A percentile compares a stretch with the other conserved stretches of the same genome.
phyloP scores from a whole-genome alignment of 2,888 invertebrate species.

The Caenorhabditis sinica region DNA sequence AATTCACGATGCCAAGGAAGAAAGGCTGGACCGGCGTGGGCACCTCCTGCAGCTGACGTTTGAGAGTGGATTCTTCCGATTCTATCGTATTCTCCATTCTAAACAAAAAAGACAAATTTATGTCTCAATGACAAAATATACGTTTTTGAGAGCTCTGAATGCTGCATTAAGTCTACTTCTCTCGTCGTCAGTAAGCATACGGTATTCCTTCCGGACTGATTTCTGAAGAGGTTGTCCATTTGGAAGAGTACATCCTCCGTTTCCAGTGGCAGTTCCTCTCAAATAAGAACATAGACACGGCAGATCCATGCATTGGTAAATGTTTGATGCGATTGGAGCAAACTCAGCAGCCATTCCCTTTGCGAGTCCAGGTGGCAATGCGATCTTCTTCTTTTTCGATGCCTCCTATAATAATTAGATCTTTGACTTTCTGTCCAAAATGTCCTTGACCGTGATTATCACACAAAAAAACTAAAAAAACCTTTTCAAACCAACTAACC shows the following conservation, averaged over 20 bases:
- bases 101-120: conserved; percentile 3
- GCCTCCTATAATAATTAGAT: conserved; percentile 55
- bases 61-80: conserved; percentile 77
- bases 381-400: conserved; percentile 74
- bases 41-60: conserved; percentile 77
- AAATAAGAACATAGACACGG: conserved; percentile 81
- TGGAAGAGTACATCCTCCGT: conserved; percentile 68
- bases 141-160: conserved; percentile 67
- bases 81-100: conserved; percentile 72
- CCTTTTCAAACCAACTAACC: conserved; percentile 65
- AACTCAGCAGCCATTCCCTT: conserved; percentile 77
- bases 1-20: conserved; percentile 82
- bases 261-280: conserved; percentile 65
- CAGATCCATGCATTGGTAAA: conserved; percentile 82
- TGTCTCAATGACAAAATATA: not conserved
- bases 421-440: conserved; percentile 37
- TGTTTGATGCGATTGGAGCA: conserved; percentile 78
- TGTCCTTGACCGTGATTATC: conserved; percentile 40
- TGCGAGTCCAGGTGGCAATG: conserved; percentile 77
- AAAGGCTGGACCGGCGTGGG: conserved; percentile 82
- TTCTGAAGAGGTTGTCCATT: conserved; percentile 74
- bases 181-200: conserved; percentile 82
- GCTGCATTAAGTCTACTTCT: conserved; percentile 71
- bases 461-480: conserved; percentile 3
- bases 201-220: conserved; percentile 77